phyloP scores from a whole-genome alignment of 2,113 vertebrate genomes.

The Laticauda laticaudata region DNA sequence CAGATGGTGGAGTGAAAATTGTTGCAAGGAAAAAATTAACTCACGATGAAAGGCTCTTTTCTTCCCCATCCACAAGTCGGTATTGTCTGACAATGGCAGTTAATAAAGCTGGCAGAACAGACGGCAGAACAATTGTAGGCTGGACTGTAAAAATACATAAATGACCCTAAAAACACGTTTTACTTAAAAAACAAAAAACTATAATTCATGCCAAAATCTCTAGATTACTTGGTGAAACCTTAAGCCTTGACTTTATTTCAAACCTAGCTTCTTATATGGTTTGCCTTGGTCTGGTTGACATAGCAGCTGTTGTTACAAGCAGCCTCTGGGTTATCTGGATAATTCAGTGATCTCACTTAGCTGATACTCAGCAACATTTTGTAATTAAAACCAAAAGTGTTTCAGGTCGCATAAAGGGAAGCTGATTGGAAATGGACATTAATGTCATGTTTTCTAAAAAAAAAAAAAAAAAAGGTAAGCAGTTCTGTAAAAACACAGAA shows the following conservation, averaged over 20 bases:
- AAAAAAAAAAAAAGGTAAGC: background rate
- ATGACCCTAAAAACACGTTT: background rate
- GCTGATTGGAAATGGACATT: background rate
- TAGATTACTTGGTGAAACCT: conserved; percentile 11
- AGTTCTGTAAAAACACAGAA: conserved; percentile 15
- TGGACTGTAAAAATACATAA: background rate
- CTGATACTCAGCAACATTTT: conserved; percentile 27
- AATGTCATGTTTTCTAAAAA: background rate
- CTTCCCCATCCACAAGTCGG: background rate
- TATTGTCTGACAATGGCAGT: background rate
- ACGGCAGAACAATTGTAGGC: rapidly evolving
- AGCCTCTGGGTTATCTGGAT: background rate
- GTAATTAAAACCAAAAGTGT: conserved; percentile 32
- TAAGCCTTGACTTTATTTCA: background rate
- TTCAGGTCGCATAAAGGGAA: conserved; percentile 35
- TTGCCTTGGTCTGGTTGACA: background rate
- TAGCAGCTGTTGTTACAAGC: conserved; percentile 27
- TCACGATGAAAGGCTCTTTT: background rate
- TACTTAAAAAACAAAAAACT: background rate
- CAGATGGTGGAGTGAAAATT: background rate
- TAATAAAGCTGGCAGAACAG: conserved; percentile 9
- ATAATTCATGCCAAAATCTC: background rate
- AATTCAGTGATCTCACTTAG: background rate
- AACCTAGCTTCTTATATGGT: background rate
- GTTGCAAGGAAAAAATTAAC: background rate